Conservation (phyloP, 2,888 invertebrate genomes). For the Pollenia labialis region DNA sequence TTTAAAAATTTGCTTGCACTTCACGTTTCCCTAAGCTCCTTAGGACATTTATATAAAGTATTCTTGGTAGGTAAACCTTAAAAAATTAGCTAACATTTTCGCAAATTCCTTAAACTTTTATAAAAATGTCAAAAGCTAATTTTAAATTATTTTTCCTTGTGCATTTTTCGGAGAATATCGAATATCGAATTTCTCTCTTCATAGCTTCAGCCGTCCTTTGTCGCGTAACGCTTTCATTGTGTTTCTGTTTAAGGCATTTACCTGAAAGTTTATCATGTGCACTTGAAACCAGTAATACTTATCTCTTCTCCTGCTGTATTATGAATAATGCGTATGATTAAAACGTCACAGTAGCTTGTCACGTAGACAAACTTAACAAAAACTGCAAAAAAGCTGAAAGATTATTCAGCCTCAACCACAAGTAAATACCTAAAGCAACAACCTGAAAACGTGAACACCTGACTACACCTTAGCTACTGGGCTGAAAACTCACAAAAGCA, state of each 20-base stretch:
- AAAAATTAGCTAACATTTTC: too few species aligned
- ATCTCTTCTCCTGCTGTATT: constrained; percentile 62
- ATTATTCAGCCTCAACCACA: constrained; percentile 14
- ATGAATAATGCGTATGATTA: constrained; percentile 82
- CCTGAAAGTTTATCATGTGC: constrained; percentile 43
- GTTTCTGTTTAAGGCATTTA: not conserved
- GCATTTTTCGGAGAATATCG: too few species aligned
- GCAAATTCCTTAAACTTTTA: too few species aligned
- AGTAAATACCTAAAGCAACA: constrained; percentile 14
- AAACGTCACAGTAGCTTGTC: constrained; percentile 81
- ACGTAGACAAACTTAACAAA: constrained; percentile 54
- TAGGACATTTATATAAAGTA: too few species aligned
- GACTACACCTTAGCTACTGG: constrained; percentile 61
- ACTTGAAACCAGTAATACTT: constrained; percentile 37
- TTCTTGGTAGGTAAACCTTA: too few species aligned
- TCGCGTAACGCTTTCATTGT: not conserved
- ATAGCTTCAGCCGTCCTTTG: not conserved
- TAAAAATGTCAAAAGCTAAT: too few species aligned
- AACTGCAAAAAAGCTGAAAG: not conserved
- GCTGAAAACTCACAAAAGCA: not conserved
- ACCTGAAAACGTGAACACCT: constrained; percentile 59
- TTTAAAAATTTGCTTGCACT: too few species aligned
- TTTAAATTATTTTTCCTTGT: too few species aligned
- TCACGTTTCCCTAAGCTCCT: too few species aligned
- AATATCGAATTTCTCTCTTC: not conserved